Percentiles rank a stretch among this genome's conserved stretches.
Evolutionary conservation across 2,113 vertebrate species (phyloP).

Genomic region (Taurulus bubalis): DNA sequence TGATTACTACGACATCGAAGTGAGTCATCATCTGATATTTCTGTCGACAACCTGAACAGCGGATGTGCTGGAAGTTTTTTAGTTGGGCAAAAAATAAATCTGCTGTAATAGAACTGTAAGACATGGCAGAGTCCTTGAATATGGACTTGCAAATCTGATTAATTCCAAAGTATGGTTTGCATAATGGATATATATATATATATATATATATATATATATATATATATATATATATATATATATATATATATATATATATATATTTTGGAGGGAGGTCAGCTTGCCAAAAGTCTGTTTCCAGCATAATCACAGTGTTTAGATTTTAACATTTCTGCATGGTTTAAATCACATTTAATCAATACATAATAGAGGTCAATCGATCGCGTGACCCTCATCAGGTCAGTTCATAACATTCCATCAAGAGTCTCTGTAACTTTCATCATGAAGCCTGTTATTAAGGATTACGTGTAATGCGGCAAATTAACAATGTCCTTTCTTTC

Average conservation of each 20-base stretch:
- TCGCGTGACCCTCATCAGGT: not conserved
- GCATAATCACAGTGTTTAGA: not conserved
- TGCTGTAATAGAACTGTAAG: not conserved
- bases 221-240: too few relatives aligned
- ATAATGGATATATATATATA: too few relatives aligned
- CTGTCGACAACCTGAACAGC: not conserved
- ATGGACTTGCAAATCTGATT: not conserved
- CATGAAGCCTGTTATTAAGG: conserved; percentile 5
- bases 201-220: too few relatives aligned
- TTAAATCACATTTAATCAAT: not conserved
- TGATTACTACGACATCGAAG: not conserved
- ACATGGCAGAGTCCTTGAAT: not conserved
- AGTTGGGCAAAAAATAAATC: not conserved
- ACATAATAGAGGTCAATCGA: not conserved
- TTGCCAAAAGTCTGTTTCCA: too few relatives aligned
- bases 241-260: too few relatives aligned
- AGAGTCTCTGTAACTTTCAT: conserved; percentile 9
- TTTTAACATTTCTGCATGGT: not conserved
- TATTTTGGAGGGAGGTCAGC: not conserved
- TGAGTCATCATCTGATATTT: not conserved
- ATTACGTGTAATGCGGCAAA: not conserved
- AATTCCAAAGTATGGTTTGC: not conserved
- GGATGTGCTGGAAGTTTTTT: not conserved
- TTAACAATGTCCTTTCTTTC: conserved; percentile 36
- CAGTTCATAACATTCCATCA: not conserved